Evolutionary conservation across 1,140 invertebrate species (phyloP), one percentile per base, ranked within the genome.

Genomic region (Nebria ingens): DNA sequence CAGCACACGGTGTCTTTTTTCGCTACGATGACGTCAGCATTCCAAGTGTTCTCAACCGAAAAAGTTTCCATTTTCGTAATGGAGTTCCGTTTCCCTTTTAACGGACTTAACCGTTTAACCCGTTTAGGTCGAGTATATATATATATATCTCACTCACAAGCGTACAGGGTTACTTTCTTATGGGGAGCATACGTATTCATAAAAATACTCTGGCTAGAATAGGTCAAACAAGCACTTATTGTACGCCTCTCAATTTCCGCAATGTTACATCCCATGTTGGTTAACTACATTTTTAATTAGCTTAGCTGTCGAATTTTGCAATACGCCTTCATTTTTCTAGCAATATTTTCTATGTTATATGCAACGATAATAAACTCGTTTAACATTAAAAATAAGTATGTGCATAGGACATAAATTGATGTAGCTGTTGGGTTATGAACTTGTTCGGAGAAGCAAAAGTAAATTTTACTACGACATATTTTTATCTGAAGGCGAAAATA

Each of bases 41-140:
- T 34, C 40, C 40, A 45, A 45, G 40, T 45, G 40, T 45, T 45
- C 40, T 45, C 40, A 9, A 45, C 40, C 17, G 40, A 45, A 45
- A 45, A 45, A 45, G 40, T 45, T 45, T 45, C 40, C 40, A 45
- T 45, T 45, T 45, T 45, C 40, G 40, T 45, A 45, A 45, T 45
- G 40, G 40, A 45, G 40, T 45, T 45, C 40, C 40, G 40, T 45
- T 45, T 45, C 40, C 40, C 40, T 45, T n/a, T n/a, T n/a, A 45
- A 45, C 40, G 40, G 40, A 45, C 40, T 45, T 45, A 45, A 17
- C 40, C 40, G 40, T 45, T 45, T 45, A 45, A 45, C 40, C 40
- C 9, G 40, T 45, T 45, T 45, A 45, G 40, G 9, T n/a, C 25
- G 25, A 34, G 25, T 34, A 34, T 34, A 34, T 34, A 34, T 34